Base-by-base conservation (phyloP, 2,113 vertebrate genomes). In the Anhinga anhinga region DNA sequence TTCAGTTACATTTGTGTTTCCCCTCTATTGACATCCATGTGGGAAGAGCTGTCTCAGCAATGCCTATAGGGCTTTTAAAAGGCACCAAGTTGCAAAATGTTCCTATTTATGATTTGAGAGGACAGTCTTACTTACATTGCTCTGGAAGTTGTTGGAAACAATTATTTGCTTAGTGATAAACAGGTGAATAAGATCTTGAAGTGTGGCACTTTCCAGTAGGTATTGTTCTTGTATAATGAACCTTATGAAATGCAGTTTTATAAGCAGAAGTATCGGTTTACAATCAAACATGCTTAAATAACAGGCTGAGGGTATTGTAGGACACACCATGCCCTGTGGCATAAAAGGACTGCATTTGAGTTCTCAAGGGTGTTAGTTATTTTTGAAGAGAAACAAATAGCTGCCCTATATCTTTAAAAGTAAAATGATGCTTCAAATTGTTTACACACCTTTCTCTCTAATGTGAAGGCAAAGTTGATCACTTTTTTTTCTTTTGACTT, bases 171-270 rank as follows among this genome's bases (percentile, higher is more conserved):
- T 73, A 14, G 71, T 86, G 86, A 86, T 94, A 85, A 94, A 82
- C 30, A 76, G 52, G 38, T 70, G 47, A 90, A 72, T 85, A 62
- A 93, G 77, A 66, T 50, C n/a, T 30, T 50, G 18, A 50, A 61
- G 38, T 15, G 2, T 70, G 34, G 81, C 2, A 1, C 72, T 87
- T 79, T 2, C 40, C 22, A 32, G 32, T 30, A 69, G 66, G 34
- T 79, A 45, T 65, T 88, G 29, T 26, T 80, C 29, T 85, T 92
- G 50, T 73, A 3, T 96, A 95, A 90, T n/a, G 32, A 73, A 38
- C 20, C 25, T 85, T 95, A 93, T 8, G 70, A 95, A 96, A 96
- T 71, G 21, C 32, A 62, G 73, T 87, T 80, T 91, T 94, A 82
- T 44, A 36, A 95, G 72, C 74, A 90, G 67, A 86, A 76, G 47